Percentiles rank a stretch among this genome's conserved stretches.
phyloP scores from a whole-genome alignment of 2,113 vertebrate species.

The Xiphorhynchus elegans region DNA sequence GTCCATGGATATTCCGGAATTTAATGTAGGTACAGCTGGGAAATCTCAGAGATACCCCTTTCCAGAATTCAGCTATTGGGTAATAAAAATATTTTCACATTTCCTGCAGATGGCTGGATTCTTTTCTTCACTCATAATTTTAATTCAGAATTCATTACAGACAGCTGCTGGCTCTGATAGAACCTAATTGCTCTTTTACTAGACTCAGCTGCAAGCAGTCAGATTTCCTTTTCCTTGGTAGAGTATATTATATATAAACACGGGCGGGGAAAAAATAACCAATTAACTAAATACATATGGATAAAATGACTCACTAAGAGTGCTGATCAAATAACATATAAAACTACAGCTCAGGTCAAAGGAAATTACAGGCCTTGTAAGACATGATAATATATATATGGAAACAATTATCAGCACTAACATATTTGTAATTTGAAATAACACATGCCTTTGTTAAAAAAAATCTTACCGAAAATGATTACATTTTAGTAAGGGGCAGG shows the following conservation, averaged over 20 bases:
- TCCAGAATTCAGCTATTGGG: constrained; percentile 73
- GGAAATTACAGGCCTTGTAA: constrained; percentile 71
- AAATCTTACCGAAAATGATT: constrained; percentile 24
- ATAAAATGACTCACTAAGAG: constrained; percentile 73
- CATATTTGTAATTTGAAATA: constrained; percentile 58
- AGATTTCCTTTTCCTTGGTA: constrained; percentile 72
- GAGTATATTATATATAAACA: constrained; percentile 77
- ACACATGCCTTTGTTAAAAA: constrained; percentile 13
- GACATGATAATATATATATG: constrained; percentile 70
- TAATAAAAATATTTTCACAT: constrained; percentile 82
- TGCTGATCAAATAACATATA: constrained; percentile 72
- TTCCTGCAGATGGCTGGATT: constrained; percentile 81
- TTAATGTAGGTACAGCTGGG: constrained; percentile 77
- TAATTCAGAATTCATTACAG: constrained; percentile 80
- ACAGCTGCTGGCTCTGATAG: constrained; percentile 82
- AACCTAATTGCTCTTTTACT: constrained; percentile 77
- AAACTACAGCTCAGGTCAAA: constrained; percentile 76
- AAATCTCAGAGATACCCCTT: constrained; percentile 73
- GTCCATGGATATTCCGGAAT: constrained; percentile 63
- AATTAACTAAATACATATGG: constrained; percentile 78
- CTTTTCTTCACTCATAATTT: constrained; percentile 78
- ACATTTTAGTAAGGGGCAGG: constrained; percentile 29
- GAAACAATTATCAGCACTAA: constrained; percentile 65
- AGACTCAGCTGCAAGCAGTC: constrained; percentile 75
- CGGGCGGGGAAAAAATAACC: constrained; percentile 68